phyloP scores from a whole-genome alignment of 2,113 vertebrate genomes.

The cattle (Bos taurus) region ARS-UCD2.0 NC_037330.1:103926001-103926500 shows the following conservation, averaged over 20 bases:
- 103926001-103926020: slow-evolving; percentile 2
- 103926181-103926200: not conserved
- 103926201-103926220: slow-evolving; percentile 3
- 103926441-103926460: not conserved
- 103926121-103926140: not conserved
- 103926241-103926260: not conserved
- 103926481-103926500: slow-evolving; percentile 12
- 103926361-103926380: not conserved
- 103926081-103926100: not conserved
- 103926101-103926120: not conserved
- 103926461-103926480: slow-evolving; percentile 21
- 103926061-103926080: not conserved
- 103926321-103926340: not conserved
- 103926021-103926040: slow-evolving; percentile 6
- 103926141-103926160: not conserved
- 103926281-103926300: not conserved
- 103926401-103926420: not conserved
- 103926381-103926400: not conserved
- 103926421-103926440: not conserved
- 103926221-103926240: not conserved
- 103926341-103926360: not conserved
- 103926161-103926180: not conserved
- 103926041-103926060: not conserved
- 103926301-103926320: not conserved
- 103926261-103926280: slow-evolving; percentile 21